Evolutionary conservation across 2,113 vertebrate species (phyloP).

Genomic region (Origma solitaria): DNA sequence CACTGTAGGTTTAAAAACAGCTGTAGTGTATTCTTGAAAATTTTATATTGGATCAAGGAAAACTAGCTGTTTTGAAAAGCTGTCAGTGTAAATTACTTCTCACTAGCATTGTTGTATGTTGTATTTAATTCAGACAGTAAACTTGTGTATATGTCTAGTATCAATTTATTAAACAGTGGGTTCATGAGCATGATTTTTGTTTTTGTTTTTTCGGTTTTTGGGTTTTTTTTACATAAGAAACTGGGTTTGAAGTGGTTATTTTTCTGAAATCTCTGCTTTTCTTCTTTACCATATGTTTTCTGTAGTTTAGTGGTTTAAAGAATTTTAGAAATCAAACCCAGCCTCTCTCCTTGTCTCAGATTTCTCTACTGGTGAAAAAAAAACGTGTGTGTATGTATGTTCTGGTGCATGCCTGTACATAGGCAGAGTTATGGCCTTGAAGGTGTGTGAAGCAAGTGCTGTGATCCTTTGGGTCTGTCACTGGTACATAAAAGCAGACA

Average conservation of each 20-base stretch:
- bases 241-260: not conserved
- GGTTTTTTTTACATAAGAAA: not conserved
- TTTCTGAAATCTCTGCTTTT: not conserved
- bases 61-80: constrained; percentile 25
- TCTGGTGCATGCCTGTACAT: not conserved
- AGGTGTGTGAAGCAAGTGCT: not conserved
- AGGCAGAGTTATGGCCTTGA: not conserved
- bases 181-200: not conserved
- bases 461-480: not conserved
- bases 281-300: not conserved
- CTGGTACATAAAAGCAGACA: not conserved
- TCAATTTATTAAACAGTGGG: not conserved
- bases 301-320: not conserved
- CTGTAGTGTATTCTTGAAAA: not conserved
- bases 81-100: constrained; percentile 40
- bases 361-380: not conserved
- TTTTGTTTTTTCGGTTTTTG: not conserved
- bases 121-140: not conserved
- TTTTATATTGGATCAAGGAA: not conserved
- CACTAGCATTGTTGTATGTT: not conserved
- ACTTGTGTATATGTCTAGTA: not conserved
- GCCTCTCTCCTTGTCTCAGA: not conserved
- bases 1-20: not conserved
- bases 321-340: not conserved
- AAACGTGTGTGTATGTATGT: not conserved